Percentiles rank a stretch among this genome's conserved stretches.
Evolutionary conservation across 2,113 vertebrate genomes (phyloP).

Genomic region (Chlorodrepanis virens): DNA sequence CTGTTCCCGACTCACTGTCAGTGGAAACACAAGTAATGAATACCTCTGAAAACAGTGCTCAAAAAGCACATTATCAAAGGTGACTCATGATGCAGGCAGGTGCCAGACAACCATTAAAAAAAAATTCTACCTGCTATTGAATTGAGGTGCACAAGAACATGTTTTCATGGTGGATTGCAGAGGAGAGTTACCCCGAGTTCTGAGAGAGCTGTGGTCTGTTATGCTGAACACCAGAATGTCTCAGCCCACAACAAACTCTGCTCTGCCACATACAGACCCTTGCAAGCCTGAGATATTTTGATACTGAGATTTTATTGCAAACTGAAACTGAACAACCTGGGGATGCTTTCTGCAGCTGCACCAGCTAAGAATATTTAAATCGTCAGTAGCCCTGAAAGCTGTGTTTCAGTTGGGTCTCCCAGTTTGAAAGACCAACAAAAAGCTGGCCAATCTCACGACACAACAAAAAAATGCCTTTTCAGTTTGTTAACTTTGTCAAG

Average conservation of each 20-base stretch:
- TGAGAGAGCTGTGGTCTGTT: neutral
- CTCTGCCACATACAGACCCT: neutral
- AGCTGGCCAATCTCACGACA: neutral
- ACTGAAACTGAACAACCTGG: neutral
- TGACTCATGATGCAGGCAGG: neutral
- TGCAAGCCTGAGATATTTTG: neutral
- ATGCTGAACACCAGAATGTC: neutral
- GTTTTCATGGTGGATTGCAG: neutral
- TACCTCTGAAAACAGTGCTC: neutral
- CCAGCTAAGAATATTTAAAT: neutral
- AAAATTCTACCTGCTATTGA: neutral
- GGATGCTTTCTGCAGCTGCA: neutral
- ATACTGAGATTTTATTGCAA: neutral
- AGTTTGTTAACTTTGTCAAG: neutral
- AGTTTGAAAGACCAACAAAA: neutral
- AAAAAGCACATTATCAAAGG: neutral
- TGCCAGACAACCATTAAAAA: neutral
- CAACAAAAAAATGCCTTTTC: neutral
- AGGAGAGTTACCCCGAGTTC: rapidly evolving
- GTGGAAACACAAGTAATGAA: neutral
- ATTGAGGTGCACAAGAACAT: neutral
- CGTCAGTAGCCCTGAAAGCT: neutral
- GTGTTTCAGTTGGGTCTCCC: neutral
- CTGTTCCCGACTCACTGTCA: neutral
- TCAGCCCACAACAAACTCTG: neutral